Evolutionary conservation across 2,888 invertebrate genomes (phyloP).

Genomic region (Lysandra bellargus): DNA sequence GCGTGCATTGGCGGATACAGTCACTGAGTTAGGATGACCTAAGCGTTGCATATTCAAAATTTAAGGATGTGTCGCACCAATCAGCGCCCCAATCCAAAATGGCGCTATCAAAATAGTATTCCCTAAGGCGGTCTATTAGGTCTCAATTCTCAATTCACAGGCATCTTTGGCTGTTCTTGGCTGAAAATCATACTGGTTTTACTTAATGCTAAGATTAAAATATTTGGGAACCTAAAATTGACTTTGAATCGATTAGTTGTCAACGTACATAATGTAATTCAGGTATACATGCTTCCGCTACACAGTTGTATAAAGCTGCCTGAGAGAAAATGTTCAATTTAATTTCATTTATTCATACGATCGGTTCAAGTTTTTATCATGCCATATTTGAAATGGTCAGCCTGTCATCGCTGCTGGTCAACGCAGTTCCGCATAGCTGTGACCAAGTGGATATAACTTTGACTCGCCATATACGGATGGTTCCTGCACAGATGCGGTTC

Average conservation of each 20-base stretch:
- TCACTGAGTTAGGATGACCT: background rate
- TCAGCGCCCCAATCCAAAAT: background rate
- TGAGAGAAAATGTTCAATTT: background rate
- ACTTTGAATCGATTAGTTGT: background rate
- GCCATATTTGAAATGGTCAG: background rate
- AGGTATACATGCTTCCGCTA: background rate
- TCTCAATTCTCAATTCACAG: no score
- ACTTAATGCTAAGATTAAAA: background rate
- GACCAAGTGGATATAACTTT: background rate
- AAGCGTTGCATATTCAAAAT: background rate
- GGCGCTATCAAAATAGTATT: background rate
- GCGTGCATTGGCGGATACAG: background rate
- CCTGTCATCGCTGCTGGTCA: background rate
- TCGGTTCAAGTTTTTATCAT: background rate
- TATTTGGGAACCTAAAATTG: background rate
- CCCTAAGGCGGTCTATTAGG: background rate
- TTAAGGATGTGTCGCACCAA: background rate
- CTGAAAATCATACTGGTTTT: background rate
- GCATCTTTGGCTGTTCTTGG: background rate
- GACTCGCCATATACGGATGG: constrained; percentile 24
- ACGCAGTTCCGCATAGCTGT: constrained; percentile 18
- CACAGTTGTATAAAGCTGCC: background rate
- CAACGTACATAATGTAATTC: no score
- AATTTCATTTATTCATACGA: background rate
- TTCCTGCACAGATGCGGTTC: constrained; percentile 38